phyloP scores from a whole-genome alignment of 1,140 invertebrate genomes.

The Hylaeus anthracinus region DNA sequence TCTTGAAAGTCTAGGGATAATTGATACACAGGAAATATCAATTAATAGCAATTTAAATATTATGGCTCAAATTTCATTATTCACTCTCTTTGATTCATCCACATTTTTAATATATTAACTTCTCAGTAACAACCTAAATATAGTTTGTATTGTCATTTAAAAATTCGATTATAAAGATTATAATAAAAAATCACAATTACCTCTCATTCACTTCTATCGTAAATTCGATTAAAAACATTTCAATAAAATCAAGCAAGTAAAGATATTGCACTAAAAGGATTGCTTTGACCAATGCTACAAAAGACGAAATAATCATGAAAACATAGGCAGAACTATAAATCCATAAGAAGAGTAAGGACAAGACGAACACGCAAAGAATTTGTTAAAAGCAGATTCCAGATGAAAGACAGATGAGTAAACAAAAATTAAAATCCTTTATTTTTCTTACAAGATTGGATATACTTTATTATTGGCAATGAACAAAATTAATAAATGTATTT shows the following conservation, averaged over 20 bases:
- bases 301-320: not conserved
- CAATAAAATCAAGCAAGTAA: not conserved
- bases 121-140: not conserved
- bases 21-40: constrained; percentile 6
- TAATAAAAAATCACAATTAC: not conserved
- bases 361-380: not conserved
- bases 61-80: not conserved
- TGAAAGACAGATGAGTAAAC: constrained; percentile 12
- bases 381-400: not conserved
- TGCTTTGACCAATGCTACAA: not conserved
- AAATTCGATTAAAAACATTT: not conserved
- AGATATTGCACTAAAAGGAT: not conserved
- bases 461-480: constrained; percentile 30
- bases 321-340: not conserved
- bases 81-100: not conserved
- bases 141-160: not conserved
- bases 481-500: constrained; percentile 25
- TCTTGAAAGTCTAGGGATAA: constrained; percentile 20
- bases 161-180: not conserved
- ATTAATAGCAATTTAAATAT: not conserved
- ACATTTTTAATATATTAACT: not conserved
- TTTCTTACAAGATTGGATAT: constrained; percentile 8
- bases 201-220: not conserved
- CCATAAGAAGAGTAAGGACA: not conserved
- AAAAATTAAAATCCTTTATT: constrained; percentile 42